Percentiles rank a stretch among this genome's conserved stretches.
phyloP scores from a whole-genome alignment of 2,113 vertebrate genomes.

The Argyrosomus japonicus region DNA sequence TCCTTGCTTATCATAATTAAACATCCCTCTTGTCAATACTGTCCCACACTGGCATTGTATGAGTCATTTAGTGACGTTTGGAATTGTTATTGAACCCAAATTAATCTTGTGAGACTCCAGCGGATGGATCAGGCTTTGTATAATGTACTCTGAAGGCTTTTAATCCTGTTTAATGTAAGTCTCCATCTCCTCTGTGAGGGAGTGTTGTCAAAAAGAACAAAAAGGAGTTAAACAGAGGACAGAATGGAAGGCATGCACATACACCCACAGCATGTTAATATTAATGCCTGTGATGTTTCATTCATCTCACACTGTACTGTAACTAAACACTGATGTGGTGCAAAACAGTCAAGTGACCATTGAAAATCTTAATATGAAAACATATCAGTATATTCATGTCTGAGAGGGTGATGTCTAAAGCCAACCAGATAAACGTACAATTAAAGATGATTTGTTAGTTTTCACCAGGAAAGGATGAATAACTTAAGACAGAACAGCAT shows the following conservation, averaged over 20 bases:
- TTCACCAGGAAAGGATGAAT: too few species aligned
- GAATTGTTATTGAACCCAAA: constrained; percentile 75
- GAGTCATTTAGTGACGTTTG: constrained; percentile 58
- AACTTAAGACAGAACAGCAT: too few species aligned
- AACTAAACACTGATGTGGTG: neutral
- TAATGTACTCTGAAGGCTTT: constrained; percentile 67
- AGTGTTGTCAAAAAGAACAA: constrained; percentile 32
- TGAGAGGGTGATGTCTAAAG: neutral
- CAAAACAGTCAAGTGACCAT: neutral
- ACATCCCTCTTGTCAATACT: constrained; percentile 73
- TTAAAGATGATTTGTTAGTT: too few species aligned
- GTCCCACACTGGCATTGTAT: constrained; percentile 62
- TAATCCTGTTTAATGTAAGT: constrained; percentile 67
- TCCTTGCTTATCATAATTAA: constrained; percentile 78
- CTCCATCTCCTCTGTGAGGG: constrained; percentile 43
- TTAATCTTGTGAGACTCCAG: constrained; percentile 64
- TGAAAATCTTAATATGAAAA: too few species aligned
- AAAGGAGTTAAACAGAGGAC: constrained; percentile 17
- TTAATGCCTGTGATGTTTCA: constrained; percentile 22
- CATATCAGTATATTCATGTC: neutral
- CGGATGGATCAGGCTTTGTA: constrained; percentile 56
- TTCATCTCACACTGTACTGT: constrained; percentile 4
- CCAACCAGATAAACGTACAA: neutral
- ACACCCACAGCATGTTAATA: neutral
- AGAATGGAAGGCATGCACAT: constrained; percentile 5